Evolutionary conservation across 1,140 invertebrate species (phyloP), one percentile per base, ranked within the genome.

Genomic region (Caerostris extrusa): DNA sequence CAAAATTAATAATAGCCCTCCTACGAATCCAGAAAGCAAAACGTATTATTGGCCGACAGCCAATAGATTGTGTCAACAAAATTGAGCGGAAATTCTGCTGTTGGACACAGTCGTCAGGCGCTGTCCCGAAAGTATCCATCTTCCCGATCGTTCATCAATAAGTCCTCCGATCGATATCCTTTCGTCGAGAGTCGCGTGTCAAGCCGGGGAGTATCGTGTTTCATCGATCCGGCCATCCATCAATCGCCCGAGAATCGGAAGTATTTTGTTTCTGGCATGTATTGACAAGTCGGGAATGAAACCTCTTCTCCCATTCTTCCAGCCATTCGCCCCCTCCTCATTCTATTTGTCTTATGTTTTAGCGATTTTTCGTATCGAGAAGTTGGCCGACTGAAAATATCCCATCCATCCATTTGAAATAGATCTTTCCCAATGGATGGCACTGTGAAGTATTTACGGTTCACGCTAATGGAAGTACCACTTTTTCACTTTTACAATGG

Each of bases 181-280:
- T 85, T 85, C 14, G 82, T 56, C 57, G 82, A 58, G 82, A 58
- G 57, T 85, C 57, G 82, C 55, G 55, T 85, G 82, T 85, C 82
- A 85, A 17, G n/a, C 34, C 34, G 55, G 34, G 55, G 82, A 85
- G 50, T 85, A 85, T 85, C 82, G 82, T 85, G 82, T 85, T 85
- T 19, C 82, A 85, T 85, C 82, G 55, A 57, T 57, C n/a, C 55
- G 8, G 8, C 10, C n/a, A 7, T 57, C 55, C 82, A 85, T 85
- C 82, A 85, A 85, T 85, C 55, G 82, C 50, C 82, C n/a, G 3
- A 17, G 82, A 34, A 34, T 50, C 57, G 55, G 82, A 58, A 85
- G 7, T 12, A 57, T 57, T 85, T 85, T 58, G 55, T 85, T 58
- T 85, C 55, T 56, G 19, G 12, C 34, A n/a, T 85, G 55, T 85